Conservation (phyloP, 1,140 invertebrate genomes). For the Pachypeltis micranthus region DNA sequence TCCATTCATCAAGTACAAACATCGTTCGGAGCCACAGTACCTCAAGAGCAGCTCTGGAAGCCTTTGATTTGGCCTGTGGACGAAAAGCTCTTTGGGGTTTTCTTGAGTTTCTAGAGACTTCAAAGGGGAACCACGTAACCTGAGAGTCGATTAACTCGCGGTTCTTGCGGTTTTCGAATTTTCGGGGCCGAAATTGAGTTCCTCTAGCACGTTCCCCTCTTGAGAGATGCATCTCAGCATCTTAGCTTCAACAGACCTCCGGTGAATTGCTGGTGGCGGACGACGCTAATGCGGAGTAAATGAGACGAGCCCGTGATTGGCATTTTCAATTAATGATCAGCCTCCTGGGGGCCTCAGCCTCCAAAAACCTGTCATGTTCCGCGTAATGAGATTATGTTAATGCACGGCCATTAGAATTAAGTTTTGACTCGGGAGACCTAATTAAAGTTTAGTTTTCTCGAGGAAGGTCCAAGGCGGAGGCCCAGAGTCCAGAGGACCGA, state of each 20-base stretch:
- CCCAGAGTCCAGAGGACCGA: too few relatives aligned
- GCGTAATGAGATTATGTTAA: constrained; percentile 22
- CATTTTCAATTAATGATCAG: constrained; percentile 19
- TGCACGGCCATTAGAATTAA: constrained; percentile 16
- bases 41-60: too few relatives aligned
- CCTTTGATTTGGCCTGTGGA: too few relatives aligned
- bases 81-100: too few relatives aligned
- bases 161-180: neutral
- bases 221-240: neutral
- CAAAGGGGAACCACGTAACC: too few relatives aligned
- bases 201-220: too few relatives aligned
- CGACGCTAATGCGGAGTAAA: neutral
- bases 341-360: neutral
- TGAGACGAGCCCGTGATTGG: constrained; percentile 13
- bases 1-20: too few relatives aligned
- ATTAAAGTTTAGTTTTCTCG: neutral
- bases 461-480: neutral
- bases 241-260: too few relatives aligned
- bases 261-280: neutral
- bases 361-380: constrained; percentile 11
- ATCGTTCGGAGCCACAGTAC: too few relatives aligned
- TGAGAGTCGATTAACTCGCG: neutral
- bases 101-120: too few relatives aligned
- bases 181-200: too few relatives aligned
- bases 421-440: neutral